Evolutionary conservation across 2,113 vertebrate species (phyloP), one percentile per base, ranked within the genome.

Genomic region (Manacus vitellinus): DNA sequence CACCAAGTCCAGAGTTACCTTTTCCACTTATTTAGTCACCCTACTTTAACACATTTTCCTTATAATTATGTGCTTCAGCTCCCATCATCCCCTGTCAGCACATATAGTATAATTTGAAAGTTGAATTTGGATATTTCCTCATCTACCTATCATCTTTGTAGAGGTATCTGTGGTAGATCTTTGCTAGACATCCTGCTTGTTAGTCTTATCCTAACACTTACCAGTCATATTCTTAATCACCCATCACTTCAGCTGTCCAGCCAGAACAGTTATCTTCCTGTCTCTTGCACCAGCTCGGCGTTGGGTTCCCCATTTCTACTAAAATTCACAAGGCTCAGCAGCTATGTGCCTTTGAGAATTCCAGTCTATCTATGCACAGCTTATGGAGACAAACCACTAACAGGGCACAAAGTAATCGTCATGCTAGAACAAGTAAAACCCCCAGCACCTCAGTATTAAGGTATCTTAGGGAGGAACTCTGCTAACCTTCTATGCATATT

Each of bases 41-140:
- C 27, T 75, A 66, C 82, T 59, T 63, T 37, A 27, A 51, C 4
- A 30, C 7, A 41, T 41, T 63, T 82, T 85, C 24, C 33, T 85
- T 61, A 14, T 3, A 74, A 47, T 55, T 23, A 8, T 27, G 43
- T 33, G 22, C 8, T 81, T 22, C 24, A 65, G 16, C 30, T 86
- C 44, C 35, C 21, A 10, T n/a, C n/a, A 62, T 23, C 24, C 58
- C 4, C 30, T 71, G 23, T 62, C n/a, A 74, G 31, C 0, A 0
- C n/a, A 54, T 20, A 33, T 0, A 56, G 22, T 5, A 28, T 27
- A 35, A 85, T 44, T 51, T 49, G 4, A n/a, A 82, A 58, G 39
- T 2, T 37, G 23, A 59, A 49, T 44, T 43, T 56, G 83, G 25
- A 0, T 92, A 47, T 65, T 78, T 74, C 16, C 30, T 43, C 46